Percentiles rank a stretch among this genome's conserved stretches.
Conservation (phyloP, 2,797 vertebrate genomes). For the Melanogrammus aeglefinus region DNA sequence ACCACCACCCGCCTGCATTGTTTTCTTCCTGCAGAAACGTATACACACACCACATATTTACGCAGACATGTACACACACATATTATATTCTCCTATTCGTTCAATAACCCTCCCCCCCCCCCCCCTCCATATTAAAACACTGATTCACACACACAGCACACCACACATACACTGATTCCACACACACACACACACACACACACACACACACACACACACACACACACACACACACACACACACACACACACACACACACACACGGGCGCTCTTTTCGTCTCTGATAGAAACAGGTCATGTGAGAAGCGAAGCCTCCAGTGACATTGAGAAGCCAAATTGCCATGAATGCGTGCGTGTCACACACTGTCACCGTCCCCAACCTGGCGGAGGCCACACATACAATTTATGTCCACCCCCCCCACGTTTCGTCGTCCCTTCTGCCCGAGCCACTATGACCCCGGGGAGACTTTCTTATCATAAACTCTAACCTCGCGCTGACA, state of each 20-base stretch:
- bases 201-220: too few species aligned
- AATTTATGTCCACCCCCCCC: constrained; percentile 71
- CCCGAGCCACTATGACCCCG: constrained; percentile 67
- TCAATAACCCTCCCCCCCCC: too few species aligned
- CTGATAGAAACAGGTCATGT: constrained; percentile 73
- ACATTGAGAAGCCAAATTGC: constrained; percentile 74
- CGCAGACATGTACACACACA: background rate
- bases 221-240: background rate
- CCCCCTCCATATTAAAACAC: too few species aligned
- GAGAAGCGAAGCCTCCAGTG: constrained; percentile 61
- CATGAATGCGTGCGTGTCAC: constrained; percentile 54
- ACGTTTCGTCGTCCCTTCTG: constrained; percentile 13
- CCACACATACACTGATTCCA: background rate
- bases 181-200: background rate
- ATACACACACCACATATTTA: background rate
- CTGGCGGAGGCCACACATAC: constrained; percentile 64
- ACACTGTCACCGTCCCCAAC: constrained; percentile 59
- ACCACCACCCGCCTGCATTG: too few species aligned
- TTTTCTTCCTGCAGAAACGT: too few species aligned
- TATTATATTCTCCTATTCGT: too few species aligned
- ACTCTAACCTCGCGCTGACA: constrained; percentile 77
- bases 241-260: background rate
- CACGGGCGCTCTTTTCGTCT: constrained; percentile 42
- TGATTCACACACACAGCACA: too few species aligned
- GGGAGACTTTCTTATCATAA: constrained; percentile 78